Base-by-base conservation (phyloP, 2,113 vertebrate species). In the Dicentrarchus labrax region DNA sequence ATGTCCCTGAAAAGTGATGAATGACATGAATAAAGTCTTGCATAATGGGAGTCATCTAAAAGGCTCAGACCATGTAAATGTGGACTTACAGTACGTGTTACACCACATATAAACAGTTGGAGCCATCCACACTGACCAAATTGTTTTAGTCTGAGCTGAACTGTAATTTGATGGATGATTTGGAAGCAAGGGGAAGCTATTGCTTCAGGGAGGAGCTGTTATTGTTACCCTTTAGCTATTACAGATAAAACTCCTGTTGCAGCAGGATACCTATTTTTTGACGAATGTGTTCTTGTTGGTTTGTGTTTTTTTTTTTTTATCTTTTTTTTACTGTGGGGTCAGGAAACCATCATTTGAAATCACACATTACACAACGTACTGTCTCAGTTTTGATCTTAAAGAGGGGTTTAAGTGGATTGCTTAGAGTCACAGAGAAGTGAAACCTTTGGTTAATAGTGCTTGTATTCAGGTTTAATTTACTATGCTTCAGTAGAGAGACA, bases 81-180 rank as follows among this genome's bases (percentile, higher is more conserved):
- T 13, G n/a, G 62, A 43, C 61, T 65, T n/a, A 43, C 22, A 65
- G 62, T 43, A 22, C 21, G 13, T 65, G 19, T 65, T n/a, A 21
- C 19, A 43, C 61, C 5, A 16, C 30, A 10, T 47, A 47, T 47
- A 70, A 69, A 69, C 45, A 62, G 1, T 48, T 53, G 30, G 8
- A 30, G 36, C 60, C 36, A 36, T n/a, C 7, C 47, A 36, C 22
- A 22, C 22, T 22, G 62, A 30, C 65, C 47, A 48, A 22, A 48
- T 48, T 4, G 22, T 50, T 24, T 57, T 17, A 51, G 45, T 51
- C 60, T 43, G 61, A 36, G 1, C 30, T 9, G 6, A 22, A 39
- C 38, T 15, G 48, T 43, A 15, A 56, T 77, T 77, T 77, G 16
- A 67, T 8, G n/a, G 69, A 22, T 43, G 53, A 41, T 24, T 43